Conservation (phyloP, 2,113 vertebrate genomes). For the Charadrius vociferus region DNA sequence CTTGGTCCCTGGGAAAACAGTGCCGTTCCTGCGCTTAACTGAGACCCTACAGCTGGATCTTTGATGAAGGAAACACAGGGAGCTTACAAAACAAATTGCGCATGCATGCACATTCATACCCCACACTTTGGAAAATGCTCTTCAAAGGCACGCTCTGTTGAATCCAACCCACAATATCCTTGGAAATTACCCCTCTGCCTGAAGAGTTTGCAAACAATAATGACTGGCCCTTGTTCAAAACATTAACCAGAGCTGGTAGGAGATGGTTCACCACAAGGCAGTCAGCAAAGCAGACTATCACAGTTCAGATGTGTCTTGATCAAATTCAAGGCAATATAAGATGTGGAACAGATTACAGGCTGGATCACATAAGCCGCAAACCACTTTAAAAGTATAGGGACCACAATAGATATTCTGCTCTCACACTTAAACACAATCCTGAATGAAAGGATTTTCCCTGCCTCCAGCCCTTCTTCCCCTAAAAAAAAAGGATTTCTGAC, state of each 20-base stretch:
- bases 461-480: background rate
- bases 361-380: constrained; percentile 28
- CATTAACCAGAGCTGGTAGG: constrained; percentile 1
- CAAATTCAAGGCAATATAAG: constrained; percentile 18
- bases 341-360: constrained; percentile 37
- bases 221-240: constrained; percentile 25
- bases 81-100: background rate
- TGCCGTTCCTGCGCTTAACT: background rate
- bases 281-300: background rate
- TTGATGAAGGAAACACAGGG: background rate
- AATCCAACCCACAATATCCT: background rate
- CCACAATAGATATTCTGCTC: constrained; percentile 52
- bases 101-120: background rate
- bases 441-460: constrained; percentile 43
- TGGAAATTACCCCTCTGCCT: background rate
- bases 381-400: background rate
- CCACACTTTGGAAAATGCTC: background rate
- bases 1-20: background rate
- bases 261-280: constrained; percentile 1
- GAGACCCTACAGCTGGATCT: background rate
- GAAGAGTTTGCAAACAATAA: background rate
- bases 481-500: constrained; percentile 14
- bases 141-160: constrained; percentile 5
- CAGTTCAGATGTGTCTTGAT: constrained; percentile 17
- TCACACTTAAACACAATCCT: background rate